phyloP scores from a whole-genome alignment of 2,888 invertebrate genomes.

The Rhamnusium bicolor region DNA sequence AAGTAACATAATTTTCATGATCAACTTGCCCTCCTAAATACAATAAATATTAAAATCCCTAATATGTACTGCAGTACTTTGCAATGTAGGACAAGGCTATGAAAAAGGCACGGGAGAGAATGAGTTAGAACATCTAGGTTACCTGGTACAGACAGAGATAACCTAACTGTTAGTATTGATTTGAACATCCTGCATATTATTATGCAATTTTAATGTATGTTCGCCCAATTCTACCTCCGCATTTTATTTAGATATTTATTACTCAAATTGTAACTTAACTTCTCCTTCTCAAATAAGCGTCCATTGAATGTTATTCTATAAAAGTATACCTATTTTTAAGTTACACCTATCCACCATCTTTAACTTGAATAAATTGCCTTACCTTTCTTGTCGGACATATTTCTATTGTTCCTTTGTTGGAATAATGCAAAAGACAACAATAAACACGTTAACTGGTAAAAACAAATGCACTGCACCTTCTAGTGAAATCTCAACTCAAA shows the following conservation, averaged over 20 bases:
- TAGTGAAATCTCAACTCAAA: conserved; percentile 40
- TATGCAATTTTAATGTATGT: conserved; percentile 63
- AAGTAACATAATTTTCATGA: conserved; percentile 70
- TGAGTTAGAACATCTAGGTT: conserved; percentile 66
- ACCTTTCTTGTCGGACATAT: conserved; percentile 66
- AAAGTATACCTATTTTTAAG: conserved; percentile 40
- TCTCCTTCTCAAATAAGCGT: conserved; percentile 37
- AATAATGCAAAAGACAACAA: conserved; percentile 44
- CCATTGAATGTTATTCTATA: conserved; percentile 27
- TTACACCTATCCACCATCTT: conserved; percentile 51
- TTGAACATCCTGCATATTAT: conserved; percentile 69
- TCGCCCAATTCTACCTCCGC: conserved; percentile 50
- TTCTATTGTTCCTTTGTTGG: conserved; percentile 42
- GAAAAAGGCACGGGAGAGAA: conserved; percentile 63
- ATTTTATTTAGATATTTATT: conserved; percentile 33
- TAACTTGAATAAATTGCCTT: conserved; percentile 48
- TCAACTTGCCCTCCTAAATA: conserved; percentile 68
- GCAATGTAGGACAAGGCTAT: conserved; percentile 71
- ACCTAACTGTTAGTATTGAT: conserved; percentile 69
- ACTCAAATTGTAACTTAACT: conserved; percentile 30
- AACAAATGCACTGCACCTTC: conserved; percentile 47
- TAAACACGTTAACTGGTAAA: conserved; percentile 43
- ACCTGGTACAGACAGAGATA: conserved; percentile 67
- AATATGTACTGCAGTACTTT: conserved; percentile 66
- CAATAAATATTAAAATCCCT: conserved; percentile 62